phyloP scores from a whole-genome alignment of 2,797 vertebrate species.

The Megalops cyprinoides region DNA sequence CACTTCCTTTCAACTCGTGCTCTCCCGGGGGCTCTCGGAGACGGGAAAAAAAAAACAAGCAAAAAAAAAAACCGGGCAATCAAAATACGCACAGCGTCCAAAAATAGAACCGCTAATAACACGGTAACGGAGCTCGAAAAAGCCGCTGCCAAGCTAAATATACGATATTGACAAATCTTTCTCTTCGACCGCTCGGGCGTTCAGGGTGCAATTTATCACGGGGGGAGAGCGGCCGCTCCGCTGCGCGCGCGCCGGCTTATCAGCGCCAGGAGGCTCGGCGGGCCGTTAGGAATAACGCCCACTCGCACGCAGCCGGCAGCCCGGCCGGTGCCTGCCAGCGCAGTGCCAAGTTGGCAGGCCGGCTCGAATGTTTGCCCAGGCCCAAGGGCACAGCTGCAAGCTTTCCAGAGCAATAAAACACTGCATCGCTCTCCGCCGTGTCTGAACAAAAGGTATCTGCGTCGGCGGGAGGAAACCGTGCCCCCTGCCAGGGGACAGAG shows the following conservation, averaged over 20 bases:
- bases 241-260: background rate
- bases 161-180: background rate
- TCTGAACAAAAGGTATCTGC: background rate
- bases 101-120: slow-evolving; percentile 1
- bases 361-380: background rate
- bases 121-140: background rate
- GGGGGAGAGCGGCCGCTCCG: background rate
- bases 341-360: background rate
- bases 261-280: background rate
- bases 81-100: background rate
- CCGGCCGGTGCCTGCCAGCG: background rate
- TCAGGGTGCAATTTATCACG: background rate
- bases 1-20: background rate
- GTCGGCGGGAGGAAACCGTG: background rate
- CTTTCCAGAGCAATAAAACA: background rate
- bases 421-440: background rate
- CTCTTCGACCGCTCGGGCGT: background rate
- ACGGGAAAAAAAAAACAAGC: background rate
- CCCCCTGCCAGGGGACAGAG: too few species aligned
- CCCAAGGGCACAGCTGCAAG: slow-evolving; percentile 24
- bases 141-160: background rate
- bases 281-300: background rate
- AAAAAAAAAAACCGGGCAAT: background rate
- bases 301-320: background rate
- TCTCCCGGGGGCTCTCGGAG: background rate